Conservation (phyloP, 2,888 invertebrate species). For the Eristalis arbustorum region DNA sequence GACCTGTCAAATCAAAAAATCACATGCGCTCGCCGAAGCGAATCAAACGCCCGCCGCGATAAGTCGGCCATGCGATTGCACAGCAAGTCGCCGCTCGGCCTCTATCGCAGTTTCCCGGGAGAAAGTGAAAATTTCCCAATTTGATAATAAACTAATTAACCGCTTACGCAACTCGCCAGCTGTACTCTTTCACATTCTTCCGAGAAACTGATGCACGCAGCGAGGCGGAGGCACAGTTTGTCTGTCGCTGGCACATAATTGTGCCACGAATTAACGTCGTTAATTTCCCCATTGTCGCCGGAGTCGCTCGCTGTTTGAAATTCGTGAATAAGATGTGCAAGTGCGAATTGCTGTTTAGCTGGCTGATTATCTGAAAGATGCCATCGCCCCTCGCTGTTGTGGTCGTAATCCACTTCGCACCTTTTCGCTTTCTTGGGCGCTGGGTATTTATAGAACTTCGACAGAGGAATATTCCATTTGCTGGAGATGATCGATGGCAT, state of each 20-base stretch:
- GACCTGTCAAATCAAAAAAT: not conserved
- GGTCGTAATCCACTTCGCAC: not conserved
- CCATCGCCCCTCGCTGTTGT: not conserved
- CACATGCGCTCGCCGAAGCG: not conserved
- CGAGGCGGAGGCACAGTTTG: not conserved
- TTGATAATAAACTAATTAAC: conserved; percentile 26
- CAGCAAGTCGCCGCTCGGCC: not conserved
- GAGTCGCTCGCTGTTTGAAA: not conserved
- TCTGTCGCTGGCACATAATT: not conserved
- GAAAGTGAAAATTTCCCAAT: not conserved
- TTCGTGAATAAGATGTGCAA: not conserved
- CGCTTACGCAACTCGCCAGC: not conserved
- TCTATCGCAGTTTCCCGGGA: not conserved
- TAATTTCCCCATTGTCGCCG: not conserved
- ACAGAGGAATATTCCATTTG: not conserved
- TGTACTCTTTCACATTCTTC: not conserved
- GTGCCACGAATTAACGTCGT: not conserved
- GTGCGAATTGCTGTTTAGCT: not conserved
- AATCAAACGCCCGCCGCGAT: not conserved
- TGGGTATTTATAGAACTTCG: not conserved
- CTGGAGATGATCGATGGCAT: not conserved
- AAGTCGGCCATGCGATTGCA: not conserved
- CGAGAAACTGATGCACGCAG: not conserved
- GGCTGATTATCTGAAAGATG: not conserved
- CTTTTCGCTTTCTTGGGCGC: not conserved